Evolutionary conservation across 2,113 vertebrate genomes (phyloP).

Genomic region (Antechinus flavipes): DNA sequence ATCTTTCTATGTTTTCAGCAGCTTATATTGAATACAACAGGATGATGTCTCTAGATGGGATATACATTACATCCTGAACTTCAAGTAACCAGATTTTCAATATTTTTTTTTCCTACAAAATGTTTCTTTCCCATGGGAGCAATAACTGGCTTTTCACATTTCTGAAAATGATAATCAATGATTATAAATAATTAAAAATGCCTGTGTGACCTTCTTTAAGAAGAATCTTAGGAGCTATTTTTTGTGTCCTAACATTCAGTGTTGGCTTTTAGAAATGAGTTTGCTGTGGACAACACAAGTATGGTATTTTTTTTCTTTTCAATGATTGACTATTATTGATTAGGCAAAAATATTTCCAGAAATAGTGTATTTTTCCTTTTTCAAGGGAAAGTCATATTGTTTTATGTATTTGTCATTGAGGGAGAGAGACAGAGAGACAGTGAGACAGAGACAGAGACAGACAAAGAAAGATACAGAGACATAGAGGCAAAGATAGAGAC

Average conservation of each 20-base stretch:
- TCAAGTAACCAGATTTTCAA: background rate
- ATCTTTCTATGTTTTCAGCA: slow-evolving; percentile 12
- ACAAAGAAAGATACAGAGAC: background rate
- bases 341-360: background rate
- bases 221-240: slow-evolving; percentile 24
- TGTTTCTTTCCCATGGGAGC: background rate
- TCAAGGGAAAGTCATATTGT: background rate
- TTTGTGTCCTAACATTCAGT: background rate
- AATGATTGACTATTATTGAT: background rate
- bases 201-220: slow-evolving; percentile 38
- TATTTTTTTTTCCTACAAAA: background rate
- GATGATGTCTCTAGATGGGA: background rate
- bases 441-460: background rate
- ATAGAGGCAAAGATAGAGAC: background rate
- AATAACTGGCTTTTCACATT: slow-evolving; percentile 35
- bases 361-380: background rate
- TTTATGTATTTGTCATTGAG: slow-evolving; percentile 12
- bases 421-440: background rate
- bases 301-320: background rate
- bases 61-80: slow-evolving; percentile 24
- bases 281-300: background rate
- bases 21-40: background rate
- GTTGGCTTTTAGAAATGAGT: background rate
- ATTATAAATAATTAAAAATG: slow-evolving; percentile 50
- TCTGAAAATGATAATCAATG: slow-evolving; percentile 47